Evolutionary conservation across 2,113 vertebrate genomes (phyloP).

Genomic region (Lipophrys pholis): DNA sequence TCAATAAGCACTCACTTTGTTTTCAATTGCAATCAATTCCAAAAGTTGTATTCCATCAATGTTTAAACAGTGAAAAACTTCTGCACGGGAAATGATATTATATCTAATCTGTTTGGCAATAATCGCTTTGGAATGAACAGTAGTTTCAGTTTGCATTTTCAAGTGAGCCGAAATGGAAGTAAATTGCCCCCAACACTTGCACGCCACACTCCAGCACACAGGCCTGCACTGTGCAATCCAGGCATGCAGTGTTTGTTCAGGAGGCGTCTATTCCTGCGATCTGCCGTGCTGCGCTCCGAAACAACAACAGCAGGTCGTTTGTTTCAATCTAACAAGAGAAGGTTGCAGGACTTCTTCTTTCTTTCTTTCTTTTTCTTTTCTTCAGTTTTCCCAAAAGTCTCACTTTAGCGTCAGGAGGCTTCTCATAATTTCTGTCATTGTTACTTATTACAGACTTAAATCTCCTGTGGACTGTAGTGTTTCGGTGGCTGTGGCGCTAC

Average conservation of each 20-base stretch:
- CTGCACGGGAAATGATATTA: constrained; percentile 22
- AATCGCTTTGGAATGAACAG: constrained; percentile 44
- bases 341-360: background rate
- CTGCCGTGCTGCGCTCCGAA: constrained; percentile 16
- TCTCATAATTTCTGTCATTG: constrained; percentile 54
- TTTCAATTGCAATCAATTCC: constrained; percentile 40
- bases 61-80: constrained; percentile 42
- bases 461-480: constrained; percentile 34
- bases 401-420: constrained; percentile 15
- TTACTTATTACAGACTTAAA: constrained; percentile 30
- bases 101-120: constrained; percentile 34
- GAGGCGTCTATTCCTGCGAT: constrained; percentile 21
- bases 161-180: constrained; percentile 39
- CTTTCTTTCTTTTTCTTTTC: background rate
- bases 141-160: constrained; percentile 44
- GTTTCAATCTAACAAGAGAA: constrained; percentile 56
- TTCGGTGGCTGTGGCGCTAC: constrained; percentile 55
- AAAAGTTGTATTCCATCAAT: constrained; percentile 40
- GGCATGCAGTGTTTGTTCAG: constrained; percentile 30
- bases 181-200: constrained; percentile 11
- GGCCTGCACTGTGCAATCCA: constrained; percentile 26
- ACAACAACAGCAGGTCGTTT: constrained; percentile 54
- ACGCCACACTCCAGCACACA: constrained; percentile 35
- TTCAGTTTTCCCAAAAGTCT: constrained; percentile 16
- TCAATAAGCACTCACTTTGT: constrained; percentile 27